Evolutionary conservation across 2,113 vertebrate genomes (phyloP).

Genomic region (Halichoerus grypus): DNA sequence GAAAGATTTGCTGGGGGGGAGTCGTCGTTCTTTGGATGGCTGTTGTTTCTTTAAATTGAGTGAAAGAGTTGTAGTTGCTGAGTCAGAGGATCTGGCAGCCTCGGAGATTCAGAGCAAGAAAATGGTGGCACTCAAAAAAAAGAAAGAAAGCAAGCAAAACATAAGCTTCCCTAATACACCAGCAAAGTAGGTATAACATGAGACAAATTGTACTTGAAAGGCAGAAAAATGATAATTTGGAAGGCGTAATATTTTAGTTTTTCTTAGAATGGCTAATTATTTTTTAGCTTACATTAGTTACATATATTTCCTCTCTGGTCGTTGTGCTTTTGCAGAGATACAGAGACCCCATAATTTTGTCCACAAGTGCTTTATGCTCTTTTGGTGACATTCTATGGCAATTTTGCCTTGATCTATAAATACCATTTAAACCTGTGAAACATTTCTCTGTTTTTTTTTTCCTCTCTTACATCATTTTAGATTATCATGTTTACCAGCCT

Average conservation of each 20-base stretch:
- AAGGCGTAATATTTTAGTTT: neutral
- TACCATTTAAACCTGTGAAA: conserved; percentile 24
- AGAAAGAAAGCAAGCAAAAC: conserved; percentile 70
- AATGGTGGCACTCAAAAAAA: conserved; percentile 76
- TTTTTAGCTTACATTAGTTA: conserved; percentile 12
- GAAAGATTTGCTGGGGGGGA: neutral
- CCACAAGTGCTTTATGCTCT: conserved; percentile 26
- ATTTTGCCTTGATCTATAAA: neutral
- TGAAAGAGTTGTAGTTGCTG: conserved; percentile 70
- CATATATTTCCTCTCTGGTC: neutral
- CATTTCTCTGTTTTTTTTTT: conserved; percentile 10
- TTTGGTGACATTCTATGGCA: neutral
- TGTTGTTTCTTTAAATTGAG: conserved; percentile 81
- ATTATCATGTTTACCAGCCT: conserved; percentile 29
- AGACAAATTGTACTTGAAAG: conserved; percentile 8
- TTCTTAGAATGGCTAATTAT: neutral
- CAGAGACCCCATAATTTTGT: conserved; percentile 9
- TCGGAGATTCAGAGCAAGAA: conserved; percentile 62
- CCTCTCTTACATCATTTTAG: conserved; percentile 21
- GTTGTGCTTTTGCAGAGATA: conserved; percentile 46
- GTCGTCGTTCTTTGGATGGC: conserved; percentile 28
- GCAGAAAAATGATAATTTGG: conserved; percentile 37
- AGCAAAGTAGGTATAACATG: conserved; percentile 24
- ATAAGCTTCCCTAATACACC: neutral
- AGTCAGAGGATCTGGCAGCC: conserved; percentile 78